phyloP scores from a whole-genome alignment of 1,140 invertebrate genomes.

The Batillaria attramentaria region DNA sequence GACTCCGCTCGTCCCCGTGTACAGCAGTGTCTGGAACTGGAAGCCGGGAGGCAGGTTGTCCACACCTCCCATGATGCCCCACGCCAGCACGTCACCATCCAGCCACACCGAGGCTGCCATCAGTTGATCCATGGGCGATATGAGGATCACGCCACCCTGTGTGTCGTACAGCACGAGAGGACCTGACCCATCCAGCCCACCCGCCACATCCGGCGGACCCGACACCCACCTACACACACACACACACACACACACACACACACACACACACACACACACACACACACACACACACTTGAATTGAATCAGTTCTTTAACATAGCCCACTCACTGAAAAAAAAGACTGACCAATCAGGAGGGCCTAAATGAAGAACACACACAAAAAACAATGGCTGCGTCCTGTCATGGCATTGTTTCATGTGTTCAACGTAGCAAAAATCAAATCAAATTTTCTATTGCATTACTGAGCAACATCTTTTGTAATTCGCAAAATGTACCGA shows the following conservation, averaged over 20 bases:
- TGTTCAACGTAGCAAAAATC: too few species aligned
- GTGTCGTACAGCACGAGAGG: neutral
- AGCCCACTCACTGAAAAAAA: too few species aligned
- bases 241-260: neutral
- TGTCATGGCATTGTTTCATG: too few species aligned
- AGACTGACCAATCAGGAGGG: too few species aligned
- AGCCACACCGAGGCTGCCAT: slow-evolving; percentile 21
- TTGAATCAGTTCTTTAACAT: too few species aligned
- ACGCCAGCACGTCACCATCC: neutral
- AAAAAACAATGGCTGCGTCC: too few species aligned
- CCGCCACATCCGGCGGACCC: neutral
- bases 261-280: neutral
- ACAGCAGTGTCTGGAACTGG: neutral
- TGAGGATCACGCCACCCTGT: neutral
- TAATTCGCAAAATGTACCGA: too few species aligned
- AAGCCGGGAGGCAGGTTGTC: slow-evolving; percentile 18
- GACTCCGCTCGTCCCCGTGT: neutral
- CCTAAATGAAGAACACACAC: too few species aligned
- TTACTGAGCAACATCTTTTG: too few species aligned
- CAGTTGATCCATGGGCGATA: slow-evolving; percentile 7
- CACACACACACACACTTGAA: neutral
- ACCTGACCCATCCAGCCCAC: slow-evolving; percentile 8
- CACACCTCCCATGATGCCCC: slow-evolving; percentile 30
- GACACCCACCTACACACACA: neutral
- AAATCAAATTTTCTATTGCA: too few species aligned